These are phyloP conservation scores for Pitangus sulphuratus DNA, from an alignment of 2,797 vertebrate genomes.

Conservation along the genomic window DNA sequence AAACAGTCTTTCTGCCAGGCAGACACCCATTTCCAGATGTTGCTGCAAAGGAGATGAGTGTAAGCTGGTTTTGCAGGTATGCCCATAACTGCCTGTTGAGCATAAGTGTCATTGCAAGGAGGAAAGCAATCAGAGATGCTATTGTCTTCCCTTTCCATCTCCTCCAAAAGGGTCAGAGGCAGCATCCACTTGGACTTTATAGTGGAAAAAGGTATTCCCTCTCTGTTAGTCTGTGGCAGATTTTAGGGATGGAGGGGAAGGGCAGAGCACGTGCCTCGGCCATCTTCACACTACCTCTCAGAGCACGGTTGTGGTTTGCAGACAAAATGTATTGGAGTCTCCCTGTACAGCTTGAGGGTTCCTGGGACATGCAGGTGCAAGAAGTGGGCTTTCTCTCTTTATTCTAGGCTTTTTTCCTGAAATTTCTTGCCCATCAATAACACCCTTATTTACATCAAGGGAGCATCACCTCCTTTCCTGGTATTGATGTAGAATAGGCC, in stretches of 20 bases:
- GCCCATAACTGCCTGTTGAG: not conserved
- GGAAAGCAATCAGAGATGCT: not conserved
- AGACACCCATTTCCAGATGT: not conserved
- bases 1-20: not conserved
- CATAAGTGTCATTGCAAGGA: not conserved
- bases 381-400: not conserved
- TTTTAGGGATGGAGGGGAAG: not conserved
- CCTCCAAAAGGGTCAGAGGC: not conserved
- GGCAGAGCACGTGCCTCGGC: not conserved
- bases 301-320: not conserved
- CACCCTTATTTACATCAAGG: not conserved
- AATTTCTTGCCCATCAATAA: not conserved
- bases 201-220: not conserved
- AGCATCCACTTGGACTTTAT: not conserved
- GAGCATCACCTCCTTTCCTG: not conserved
- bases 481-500: not conserved
- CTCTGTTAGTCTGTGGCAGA: not conserved
- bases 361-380: fast-evolving
- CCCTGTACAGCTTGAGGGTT: not conserved
- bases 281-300: not conserved
- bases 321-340: not conserved
- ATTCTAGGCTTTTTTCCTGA: not conserved
- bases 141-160: not conserved
- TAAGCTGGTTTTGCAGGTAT: not conserved
- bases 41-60: not conserved